Evolutionary conservation across 2,888 invertebrate genomes (phyloP).

Genomic region (Mellilla xanthometata): DNA sequence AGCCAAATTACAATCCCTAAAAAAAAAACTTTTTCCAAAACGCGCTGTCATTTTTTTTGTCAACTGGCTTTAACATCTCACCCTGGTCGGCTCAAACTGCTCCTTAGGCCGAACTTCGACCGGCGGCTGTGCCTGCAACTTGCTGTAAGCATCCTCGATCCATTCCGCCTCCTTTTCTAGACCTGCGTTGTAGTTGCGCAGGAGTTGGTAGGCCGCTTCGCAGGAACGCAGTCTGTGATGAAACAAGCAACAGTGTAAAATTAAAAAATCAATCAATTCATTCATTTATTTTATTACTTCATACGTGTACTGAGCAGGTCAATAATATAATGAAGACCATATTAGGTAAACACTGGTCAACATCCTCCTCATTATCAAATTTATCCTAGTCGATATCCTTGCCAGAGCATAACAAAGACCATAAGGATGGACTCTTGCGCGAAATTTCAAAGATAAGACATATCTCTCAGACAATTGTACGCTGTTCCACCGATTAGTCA

Average conservation of each 20-base stretch:
- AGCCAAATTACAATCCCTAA: too few relatives aligned
- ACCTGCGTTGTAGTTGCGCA: conserved; percentile 95
- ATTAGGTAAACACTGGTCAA: too few relatives aligned
- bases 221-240: conserved; percentile 90
- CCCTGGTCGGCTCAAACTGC: conserved; percentile 91
- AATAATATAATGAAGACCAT: too few relatives aligned
- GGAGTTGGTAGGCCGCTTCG: conserved; percentile 94
- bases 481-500: conserved; percentile 94
- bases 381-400: too few relatives aligned
- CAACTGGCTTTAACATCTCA: conserved; percentile 62
- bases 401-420: too few relatives aligned
- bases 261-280: too few relatives aligned
- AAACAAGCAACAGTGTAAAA: neutral
- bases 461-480: conserved; percentile 94
- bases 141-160: conserved; percentile 92
- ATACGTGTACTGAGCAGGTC: too few relatives aligned
- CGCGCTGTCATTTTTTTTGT: too few relatives aligned
- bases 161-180: conserved; percentile 94
- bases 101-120: conserved; percentile 87
- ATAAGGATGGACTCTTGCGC: too few relatives aligned
- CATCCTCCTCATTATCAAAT: too few relatives aligned
- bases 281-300: too few relatives aligned
- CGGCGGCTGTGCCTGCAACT: conserved; percentile 89
- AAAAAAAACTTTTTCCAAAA: too few relatives aligned
- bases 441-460: conserved; percentile 23